Conservation (phyloP, 2,888 invertebrate genomes). For the Drosophila seclusa region DNA sequence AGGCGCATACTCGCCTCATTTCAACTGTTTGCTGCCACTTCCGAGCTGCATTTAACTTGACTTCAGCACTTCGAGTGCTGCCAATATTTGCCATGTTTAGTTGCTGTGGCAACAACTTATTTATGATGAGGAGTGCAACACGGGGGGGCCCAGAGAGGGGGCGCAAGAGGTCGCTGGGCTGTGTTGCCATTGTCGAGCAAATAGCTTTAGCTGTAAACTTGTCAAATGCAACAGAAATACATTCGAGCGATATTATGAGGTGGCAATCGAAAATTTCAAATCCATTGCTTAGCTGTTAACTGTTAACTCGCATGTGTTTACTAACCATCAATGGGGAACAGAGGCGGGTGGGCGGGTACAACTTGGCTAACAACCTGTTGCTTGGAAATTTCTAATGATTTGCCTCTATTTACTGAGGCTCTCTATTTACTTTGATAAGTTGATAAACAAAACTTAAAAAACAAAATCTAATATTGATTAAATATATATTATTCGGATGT, state of each 20-base stretch:
- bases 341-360: background rate
- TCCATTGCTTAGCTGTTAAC: conserved; percentile 27
- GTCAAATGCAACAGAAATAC: conserved; percentile 56
- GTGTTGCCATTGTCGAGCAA: conserved; percentile 58
- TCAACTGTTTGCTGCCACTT: conserved; percentile 20
- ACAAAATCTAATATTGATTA: background rate
- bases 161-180: background rate
- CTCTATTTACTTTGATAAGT: background rate
- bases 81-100: conserved; percentile 68
- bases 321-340: background rate
- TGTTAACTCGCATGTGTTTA: conserved; percentile 9
- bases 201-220: conserved; percentile 60
- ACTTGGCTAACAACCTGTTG: conserved; percentile 26
- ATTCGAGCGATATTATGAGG: conserved; percentile 27
- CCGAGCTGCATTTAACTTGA: conserved; percentile 53
- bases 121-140: conserved; percentile 52
- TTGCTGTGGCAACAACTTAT: conserved; percentile 67
- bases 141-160: background rate
- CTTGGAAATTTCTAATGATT: background rate
- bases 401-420: conserved; percentile 2
- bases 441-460: background rate
- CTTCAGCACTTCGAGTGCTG: conserved; percentile 56
- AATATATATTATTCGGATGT: background rate
- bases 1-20: background rate
- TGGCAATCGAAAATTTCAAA: conserved; percentile 47